Evolutionary conservation across 2,888 invertebrate genomes (phyloP).

Genomic region (Willowsia nigromaculata): DNA sequence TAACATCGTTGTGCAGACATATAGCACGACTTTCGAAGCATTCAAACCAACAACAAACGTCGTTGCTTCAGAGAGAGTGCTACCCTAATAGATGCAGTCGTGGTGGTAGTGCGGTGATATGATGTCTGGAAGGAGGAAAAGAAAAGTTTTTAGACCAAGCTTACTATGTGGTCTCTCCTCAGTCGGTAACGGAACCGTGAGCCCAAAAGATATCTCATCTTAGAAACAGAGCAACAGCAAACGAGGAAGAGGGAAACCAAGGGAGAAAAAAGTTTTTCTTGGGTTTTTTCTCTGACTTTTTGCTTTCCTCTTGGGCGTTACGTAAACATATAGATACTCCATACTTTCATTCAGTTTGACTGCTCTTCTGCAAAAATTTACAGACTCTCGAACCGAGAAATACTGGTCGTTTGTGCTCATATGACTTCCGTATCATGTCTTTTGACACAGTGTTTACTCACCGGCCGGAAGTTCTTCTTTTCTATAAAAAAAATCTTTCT

Average conservation of each 20-base stretch:
- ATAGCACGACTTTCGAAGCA: too few relatives aligned
- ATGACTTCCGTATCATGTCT: constrained; percentile 54
- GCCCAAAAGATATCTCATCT: constrained; percentile 64
- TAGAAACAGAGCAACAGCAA: constrained; percentile 30
- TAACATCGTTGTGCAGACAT: background rate
- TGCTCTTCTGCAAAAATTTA: constrained; percentile 32
- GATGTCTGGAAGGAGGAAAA: constrained; percentile 54
- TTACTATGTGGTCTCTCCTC: constrained; percentile 53
- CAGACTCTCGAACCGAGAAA: background rate
- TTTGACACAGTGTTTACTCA: constrained; percentile 62
- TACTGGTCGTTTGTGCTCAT: constrained; percentile 21
- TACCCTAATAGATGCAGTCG: constrained; percentile 14
- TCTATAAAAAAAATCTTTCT: constrained; percentile 9
- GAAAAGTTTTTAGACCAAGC: constrained; percentile 49
- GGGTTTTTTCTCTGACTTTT: constrained; percentile 34
- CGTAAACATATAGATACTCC: constrained; percentile 1
- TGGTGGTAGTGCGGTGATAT: constrained; percentile 18
- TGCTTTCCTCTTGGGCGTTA: constrained; percentile 7
- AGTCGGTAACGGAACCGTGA: constrained; percentile 65
- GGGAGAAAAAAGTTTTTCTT: background rate
- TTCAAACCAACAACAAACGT: constrained; percentile 1
- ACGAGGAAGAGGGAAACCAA: background rate
- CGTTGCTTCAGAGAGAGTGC: background rate
- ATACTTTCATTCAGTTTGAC: background rate
- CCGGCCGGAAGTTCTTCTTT: constrained; percentile 64